Evolutionary conservation across 2,797 vertebrate genomes (phyloP).

Genomic region (Saxicola maurus): DNA sequence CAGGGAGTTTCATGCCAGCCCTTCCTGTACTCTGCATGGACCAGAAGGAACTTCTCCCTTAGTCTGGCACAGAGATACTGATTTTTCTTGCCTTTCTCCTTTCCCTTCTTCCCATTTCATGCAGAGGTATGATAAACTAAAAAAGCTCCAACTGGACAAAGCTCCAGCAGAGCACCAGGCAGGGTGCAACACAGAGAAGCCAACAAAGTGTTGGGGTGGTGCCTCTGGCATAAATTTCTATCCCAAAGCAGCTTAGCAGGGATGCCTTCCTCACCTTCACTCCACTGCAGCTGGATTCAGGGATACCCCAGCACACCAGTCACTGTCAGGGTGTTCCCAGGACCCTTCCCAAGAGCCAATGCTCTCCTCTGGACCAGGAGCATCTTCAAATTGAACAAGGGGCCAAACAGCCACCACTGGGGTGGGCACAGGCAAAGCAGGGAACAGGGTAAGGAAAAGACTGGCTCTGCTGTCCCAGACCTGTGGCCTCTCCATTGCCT

Average conservation of each 20-base stretch:
- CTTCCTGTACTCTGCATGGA: background rate
- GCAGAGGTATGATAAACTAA: background rate
- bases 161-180: background rate
- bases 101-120: background rate
- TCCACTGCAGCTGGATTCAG: background rate
- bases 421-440: background rate
- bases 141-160: background rate
- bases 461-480: background rate
- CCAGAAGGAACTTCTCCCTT: background rate
- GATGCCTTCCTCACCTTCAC: background rate
- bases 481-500: background rate
- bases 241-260: background rate
- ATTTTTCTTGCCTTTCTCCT: background rate
- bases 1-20: background rate
- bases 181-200: background rate
- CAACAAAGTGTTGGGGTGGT: background rate
- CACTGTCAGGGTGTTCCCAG: background rate
- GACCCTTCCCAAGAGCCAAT: background rate
- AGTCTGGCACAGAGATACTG: background rate
- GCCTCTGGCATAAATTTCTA: background rate
- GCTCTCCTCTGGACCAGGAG: background rate
- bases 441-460: background rate
- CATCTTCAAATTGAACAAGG: accelerated
- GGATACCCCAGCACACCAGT: background rate
- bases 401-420: background rate